Base-by-base conservation (phyloP, 2,113 vertebrate species). In the Triplophysa dalaica region DNA sequence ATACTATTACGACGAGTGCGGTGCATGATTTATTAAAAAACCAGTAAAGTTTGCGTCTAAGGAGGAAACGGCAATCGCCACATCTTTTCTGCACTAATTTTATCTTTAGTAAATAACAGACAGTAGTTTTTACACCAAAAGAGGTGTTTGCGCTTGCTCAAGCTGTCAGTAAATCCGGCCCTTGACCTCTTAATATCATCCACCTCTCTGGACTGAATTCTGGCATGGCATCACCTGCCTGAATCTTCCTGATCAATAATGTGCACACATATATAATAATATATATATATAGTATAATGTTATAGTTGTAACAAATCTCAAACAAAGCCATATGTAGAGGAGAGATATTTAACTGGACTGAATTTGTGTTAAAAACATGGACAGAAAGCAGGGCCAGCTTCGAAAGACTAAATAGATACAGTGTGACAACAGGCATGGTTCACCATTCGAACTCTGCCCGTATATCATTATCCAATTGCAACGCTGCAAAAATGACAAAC, bases 381-480 rank as follows among this genome's bases (percentile, higher is more conserved):
- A 24, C 70, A 74, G 21, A 22, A 76, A 76, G 26, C 74, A 62
- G 24, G 48, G 21, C 19, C 54, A 66, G 43, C 52, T 26, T 43
- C 48, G 11, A 63, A 73, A 29, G 61, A 24, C 70, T 65, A 24
- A 63, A 62, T 21, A 33, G 33, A 33, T 24, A 11, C 2, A 21
- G 43, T 29, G 19, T 26, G 21, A 78, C 54, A 73, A 29, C 22
- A 52, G 19, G n/a, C 38, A 67, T 73, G 41, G 60, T 63, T 52
- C 13, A 63, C 38, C 60, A 73, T 33, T 9, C 54, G 62, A 77
- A 41, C 43, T 77, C 67, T 50, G 45, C 17, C 14, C 69, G 21
- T 62, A 61, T 75, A 78, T 70, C 69, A 77, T 81, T 81, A 74
- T 7, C 62, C 75, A 81, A 61, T n/a, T 74, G 56, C 24, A 22